phyloP scores from a whole-genome alignment of 2,888 invertebrate species.

The Pristionchus japonicus region DNA sequence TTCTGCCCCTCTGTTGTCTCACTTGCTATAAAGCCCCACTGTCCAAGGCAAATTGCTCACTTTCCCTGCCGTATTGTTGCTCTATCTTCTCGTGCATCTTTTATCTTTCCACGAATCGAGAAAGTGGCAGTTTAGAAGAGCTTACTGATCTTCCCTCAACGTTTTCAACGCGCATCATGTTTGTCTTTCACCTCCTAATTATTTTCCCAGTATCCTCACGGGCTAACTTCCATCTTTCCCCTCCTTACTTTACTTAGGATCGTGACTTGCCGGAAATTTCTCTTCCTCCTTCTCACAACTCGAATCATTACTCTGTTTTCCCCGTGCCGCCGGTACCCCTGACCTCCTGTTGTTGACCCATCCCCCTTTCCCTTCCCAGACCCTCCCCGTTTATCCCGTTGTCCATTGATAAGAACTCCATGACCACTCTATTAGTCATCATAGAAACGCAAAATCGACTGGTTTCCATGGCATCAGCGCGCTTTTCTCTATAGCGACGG shows the following conservation, averaged over 20 bases:
- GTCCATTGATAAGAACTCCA: not conserved
- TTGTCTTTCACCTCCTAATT: not conserved
- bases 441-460: not conserved
- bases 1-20: conserved; percentile 14
- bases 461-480: not conserved
- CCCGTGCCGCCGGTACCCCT: not conserved
- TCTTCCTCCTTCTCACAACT: not conserved
- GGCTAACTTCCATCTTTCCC: not conserved
- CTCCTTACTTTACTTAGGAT: not conserved
- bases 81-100: not conserved
- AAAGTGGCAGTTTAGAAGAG: not conserved
- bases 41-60: not conserved
- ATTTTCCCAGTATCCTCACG: not conserved
- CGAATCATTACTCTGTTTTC: not conserved
- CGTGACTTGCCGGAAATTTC: not conserved
- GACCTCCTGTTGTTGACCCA: not conserved
- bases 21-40: not conserved
- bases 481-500: not conserved
- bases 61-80: not conserved
- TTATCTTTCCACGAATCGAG: not conserved
- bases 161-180: not conserved
- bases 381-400: not conserved
- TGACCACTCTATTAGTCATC: not conserved
- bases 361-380: not conserved
- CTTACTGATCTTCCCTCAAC: not conserved